A percentile compares a stretch with the other conserved stretches of the same genome.
These are phyloP conservation scores for Chrysemys picta DNA, from an alignment of 2,113 vertebrate genomes.

Conservation along the genomic window DNA sequence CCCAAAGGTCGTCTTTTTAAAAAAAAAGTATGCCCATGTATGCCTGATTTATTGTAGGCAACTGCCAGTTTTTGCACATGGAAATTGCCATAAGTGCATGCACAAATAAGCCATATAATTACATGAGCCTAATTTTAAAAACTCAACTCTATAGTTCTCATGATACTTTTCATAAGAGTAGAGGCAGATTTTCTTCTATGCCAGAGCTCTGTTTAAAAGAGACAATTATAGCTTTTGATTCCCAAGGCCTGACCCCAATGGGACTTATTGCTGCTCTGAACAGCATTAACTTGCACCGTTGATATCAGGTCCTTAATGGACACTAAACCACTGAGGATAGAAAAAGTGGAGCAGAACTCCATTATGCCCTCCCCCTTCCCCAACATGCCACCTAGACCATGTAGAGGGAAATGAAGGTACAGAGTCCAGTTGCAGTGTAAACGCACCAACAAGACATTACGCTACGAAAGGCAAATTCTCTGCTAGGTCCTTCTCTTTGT, in stretches of 20 bases:
- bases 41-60: background rate
- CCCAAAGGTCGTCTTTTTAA: too few species aligned
- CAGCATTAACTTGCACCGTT: background rate
- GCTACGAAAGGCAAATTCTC: background rate
- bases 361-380: background rate
- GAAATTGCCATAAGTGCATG: background rate
- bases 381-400: background rate
- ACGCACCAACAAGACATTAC: fast-evolving
- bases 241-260: fast-evolving
- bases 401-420: background rate
- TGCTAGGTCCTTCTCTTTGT: fast-evolving
- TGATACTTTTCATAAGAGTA: background rate
- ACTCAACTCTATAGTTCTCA: background rate
- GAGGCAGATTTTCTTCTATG: too few species aligned
- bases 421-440: fast-evolving
- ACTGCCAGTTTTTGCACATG: background rate
- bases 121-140: background rate
- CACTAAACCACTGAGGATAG: background rate
- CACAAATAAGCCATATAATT: background rate
- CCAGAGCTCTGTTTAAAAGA: background rate
- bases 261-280: fast-evolving
- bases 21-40: background rate
- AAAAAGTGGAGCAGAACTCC: fast-evolving
- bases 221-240: background rate
- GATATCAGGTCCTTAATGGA: background rate